Evolutionary conservation across 2,888 invertebrate species (phyloP).

Genomic region (Conistra vaccinii): DNA sequence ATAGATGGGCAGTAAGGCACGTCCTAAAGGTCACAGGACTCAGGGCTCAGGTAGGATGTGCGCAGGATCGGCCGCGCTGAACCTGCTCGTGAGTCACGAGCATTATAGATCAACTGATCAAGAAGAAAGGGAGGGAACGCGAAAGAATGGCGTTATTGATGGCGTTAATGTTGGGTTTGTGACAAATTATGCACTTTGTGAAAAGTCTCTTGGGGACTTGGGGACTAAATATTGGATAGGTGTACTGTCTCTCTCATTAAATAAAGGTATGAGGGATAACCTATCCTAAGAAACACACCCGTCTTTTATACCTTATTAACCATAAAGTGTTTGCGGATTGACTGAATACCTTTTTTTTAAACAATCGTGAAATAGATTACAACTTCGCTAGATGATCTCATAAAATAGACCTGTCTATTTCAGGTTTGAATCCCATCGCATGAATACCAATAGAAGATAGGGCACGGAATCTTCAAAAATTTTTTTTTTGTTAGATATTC

Average conservation of each 20-base stretch:
- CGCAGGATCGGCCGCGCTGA: slow-evolving; percentile 26
- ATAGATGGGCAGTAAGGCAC: slow-evolving; percentile 42
- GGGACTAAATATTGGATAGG: neutral
- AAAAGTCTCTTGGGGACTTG: neutral
- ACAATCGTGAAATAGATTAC: neutral
- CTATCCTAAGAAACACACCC: neutral
- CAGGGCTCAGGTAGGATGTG: slow-evolving; percentile 36
- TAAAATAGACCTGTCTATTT: neutral
- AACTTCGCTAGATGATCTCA: neutral
- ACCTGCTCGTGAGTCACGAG: slow-evolving; percentile 61
- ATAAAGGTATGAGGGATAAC: too few relatives aligned
- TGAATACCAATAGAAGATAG: neutral
- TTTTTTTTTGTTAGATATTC: too few relatives aligned
- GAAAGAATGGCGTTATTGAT: neutral
- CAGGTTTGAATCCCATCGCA: neutral
- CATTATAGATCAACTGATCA: slow-evolving; percentile 34
- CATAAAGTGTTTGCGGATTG: too few relatives aligned
- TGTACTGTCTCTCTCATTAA: neutral
- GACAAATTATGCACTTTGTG: slow-evolving; percentile 8
- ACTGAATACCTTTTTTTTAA: neutral
- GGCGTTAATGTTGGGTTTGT: neutral
- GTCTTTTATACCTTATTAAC: neutral
- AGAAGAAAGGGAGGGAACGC: slow-evolving; percentile 21
- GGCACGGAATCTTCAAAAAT: too few relatives aligned
- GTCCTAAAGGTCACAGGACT: slow-evolving; percentile 57